These are phyloP conservation scores for Falcaria lacertinaria DNA, from an alignment of 2,888 invertebrate species.

Conservation along the genomic window DNA sequence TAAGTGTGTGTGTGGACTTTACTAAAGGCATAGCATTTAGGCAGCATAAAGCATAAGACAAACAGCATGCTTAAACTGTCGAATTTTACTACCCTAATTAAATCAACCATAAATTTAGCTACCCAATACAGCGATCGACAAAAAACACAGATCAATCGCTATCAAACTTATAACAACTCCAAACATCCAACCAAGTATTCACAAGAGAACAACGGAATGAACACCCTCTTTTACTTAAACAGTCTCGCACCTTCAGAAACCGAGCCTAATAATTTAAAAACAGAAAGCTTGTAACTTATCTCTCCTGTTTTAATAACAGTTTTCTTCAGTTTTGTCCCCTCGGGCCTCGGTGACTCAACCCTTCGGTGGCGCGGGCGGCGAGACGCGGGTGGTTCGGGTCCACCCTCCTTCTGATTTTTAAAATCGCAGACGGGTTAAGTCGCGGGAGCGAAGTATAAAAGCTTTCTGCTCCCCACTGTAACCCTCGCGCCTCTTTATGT, in stretches of 20 bases:
- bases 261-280: conserved; percentile 33
- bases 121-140: no score
- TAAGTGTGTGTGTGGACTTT: no score
- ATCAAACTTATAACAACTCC: conserved; percentile 8
- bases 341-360: conserved; percentile 44
- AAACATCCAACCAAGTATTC: conserved; percentile 4
- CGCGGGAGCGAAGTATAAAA: conserved; percentile 32
- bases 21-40: no score
- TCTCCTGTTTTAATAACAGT: conserved; percentile 71
- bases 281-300: conserved; percentile 57
- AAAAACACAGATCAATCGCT: conserved; percentile 10
- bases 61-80: no score
- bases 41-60: no score
- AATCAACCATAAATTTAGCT: no score
- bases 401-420: conserved; percentile 63
- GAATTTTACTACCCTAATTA: no score
- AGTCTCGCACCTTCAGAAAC: conserved; percentile 9
- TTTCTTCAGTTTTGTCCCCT: conserved; percentile 59
- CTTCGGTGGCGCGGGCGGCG: conserved; percentile 25
- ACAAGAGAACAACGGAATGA: conserved; percentile 1
- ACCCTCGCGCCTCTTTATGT: conserved; percentile 25
- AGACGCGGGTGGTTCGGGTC: conserved; percentile 17
- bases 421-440: conserved; percentile 73
- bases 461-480: conserved; percentile 29
- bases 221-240: conserved; percentile 13